Evolutionary conservation across 2,113 vertebrate genomes (phyloP).

Genomic region (Ptilonorhynchus violaceus): DNA sequence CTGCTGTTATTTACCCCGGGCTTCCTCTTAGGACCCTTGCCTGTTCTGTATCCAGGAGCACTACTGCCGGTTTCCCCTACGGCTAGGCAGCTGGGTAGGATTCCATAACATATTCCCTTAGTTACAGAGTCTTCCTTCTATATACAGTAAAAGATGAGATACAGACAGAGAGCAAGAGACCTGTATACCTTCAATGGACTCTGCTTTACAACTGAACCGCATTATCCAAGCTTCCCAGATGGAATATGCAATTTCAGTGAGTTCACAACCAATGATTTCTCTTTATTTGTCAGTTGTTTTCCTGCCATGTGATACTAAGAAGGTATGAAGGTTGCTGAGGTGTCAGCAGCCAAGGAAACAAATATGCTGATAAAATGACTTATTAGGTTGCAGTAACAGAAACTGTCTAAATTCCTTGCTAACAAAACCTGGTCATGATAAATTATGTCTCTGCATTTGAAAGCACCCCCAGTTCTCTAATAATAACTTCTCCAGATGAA

Average conservation of each 20-base stretch:
- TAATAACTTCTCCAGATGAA: constrained; percentile 31
- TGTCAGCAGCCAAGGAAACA: background rate
- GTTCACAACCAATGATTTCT: constrained; percentile 34
- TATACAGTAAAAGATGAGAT: background rate
- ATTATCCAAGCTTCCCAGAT: constrained; percentile 34
- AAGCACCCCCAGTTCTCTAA: constrained; percentile 15
- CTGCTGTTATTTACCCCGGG: background rate
- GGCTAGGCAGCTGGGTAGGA: background rate
- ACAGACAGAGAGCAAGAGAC: background rate
- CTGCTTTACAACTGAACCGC: background rate
- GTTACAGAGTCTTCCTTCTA: background rate
- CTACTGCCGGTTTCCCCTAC: background rate
- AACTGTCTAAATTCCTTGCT: constrained; percentile 9
- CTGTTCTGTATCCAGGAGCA: background rate
- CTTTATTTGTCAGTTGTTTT: constrained; percentile 52
- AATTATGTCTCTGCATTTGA: constrained; percentile 18
- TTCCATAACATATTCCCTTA: background rate
- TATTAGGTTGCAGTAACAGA: background rate
- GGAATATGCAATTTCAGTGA: constrained; percentile 37
- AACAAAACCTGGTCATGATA: constrained; percentile 39
- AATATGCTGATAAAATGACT: constrained; percentile 40
- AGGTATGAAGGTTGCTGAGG: background rate
- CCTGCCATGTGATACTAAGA: background rate
- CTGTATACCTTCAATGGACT: background rate
- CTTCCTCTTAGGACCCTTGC: background rate